A percentile compares a stretch with the other conserved stretches of the same genome.
These are phyloP conservation scores for Lamellibrachia columna DNA, from an alignment of 2,888 invertebrate species.

Conservation along the genomic window DNA sequence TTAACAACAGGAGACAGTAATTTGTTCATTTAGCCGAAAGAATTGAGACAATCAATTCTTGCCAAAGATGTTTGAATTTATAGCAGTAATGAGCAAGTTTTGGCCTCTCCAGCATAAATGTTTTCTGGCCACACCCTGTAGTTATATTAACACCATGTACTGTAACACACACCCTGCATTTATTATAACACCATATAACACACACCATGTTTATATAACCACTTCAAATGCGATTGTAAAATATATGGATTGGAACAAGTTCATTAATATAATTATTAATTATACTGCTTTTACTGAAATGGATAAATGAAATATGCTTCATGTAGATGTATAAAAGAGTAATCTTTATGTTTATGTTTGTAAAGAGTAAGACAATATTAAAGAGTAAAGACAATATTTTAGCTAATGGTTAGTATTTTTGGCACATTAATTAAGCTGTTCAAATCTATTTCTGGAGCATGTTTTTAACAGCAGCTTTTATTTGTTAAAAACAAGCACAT, in stretches of 20 bases:
- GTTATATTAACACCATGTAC: not conserved
- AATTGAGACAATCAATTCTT: not conserved
- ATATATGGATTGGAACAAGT: not conserved
- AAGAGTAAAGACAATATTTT: not conserved
- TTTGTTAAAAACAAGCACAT: not conserved
- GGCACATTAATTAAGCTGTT: not conserved
- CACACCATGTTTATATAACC: not conserved
- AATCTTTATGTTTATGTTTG: not conserved
- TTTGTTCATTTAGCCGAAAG: not conserved
- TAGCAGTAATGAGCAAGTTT: not conserved
- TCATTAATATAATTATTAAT: not conserved
- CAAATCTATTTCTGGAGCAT: not conserved
- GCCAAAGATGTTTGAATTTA: not conserved
- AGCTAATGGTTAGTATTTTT: not conserved
- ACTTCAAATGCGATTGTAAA: not conserved
- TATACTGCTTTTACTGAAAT: not conserved
- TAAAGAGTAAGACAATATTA: not conserved
- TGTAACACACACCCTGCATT: not conserved
- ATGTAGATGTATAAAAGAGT: not conserved
- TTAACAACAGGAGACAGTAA: too few species aligned
- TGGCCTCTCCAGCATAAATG: not conserved
- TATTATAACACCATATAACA: not conserved
- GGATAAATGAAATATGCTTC: not conserved
- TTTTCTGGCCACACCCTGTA: too few species aligned
- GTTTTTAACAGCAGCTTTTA: not conserved